Evolutionary conservation across 1,140 invertebrate genomes (phyloP).

Genomic region (Pantala flavescens): DNA sequence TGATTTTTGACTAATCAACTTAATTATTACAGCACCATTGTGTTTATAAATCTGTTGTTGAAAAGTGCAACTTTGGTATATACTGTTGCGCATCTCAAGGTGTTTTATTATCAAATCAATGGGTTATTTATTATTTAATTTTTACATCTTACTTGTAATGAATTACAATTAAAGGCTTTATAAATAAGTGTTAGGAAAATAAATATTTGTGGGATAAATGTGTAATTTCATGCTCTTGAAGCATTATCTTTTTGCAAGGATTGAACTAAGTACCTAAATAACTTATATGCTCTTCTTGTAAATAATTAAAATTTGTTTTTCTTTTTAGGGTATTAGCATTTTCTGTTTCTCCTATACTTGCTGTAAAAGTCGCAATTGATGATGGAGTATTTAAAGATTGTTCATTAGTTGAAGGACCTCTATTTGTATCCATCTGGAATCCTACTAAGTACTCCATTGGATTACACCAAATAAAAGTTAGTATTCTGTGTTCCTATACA

Average conservation of each 20-base stretch:
- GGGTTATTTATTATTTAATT: no score
- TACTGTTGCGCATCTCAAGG: no score
- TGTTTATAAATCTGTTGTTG: no score
- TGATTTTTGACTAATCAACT: constrained; percentile 10
- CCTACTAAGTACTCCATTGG: constrained; percentile 51
- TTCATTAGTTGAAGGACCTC: constrained; percentile 47
- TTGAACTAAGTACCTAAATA: no score
- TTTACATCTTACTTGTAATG: no score
- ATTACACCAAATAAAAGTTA: constrained; percentile 57
- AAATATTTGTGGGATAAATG: no score
- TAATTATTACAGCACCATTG: not conserved
- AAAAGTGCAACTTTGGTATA: no score
- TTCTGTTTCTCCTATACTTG: constrained; percentile 49
- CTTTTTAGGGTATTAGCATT: constrained; percentile 57
- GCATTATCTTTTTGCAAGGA: no score
- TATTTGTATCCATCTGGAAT: constrained; percentile 65
- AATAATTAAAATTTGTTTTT: constrained; percentile 19
- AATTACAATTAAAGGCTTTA: no score
- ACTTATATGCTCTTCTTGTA: not conserved
- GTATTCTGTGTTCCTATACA: not conserved
- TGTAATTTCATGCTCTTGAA: no score
- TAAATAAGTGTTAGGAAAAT: no score
- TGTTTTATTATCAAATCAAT: no score
- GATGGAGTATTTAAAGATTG: constrained; percentile 50
- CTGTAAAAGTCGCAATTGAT: constrained; percentile 56